These are phyloP conservation scores for Rhopalosiphum padi DNA, from an alignment of 1,140 invertebrate species.

Conservation along the genomic window DNA sequence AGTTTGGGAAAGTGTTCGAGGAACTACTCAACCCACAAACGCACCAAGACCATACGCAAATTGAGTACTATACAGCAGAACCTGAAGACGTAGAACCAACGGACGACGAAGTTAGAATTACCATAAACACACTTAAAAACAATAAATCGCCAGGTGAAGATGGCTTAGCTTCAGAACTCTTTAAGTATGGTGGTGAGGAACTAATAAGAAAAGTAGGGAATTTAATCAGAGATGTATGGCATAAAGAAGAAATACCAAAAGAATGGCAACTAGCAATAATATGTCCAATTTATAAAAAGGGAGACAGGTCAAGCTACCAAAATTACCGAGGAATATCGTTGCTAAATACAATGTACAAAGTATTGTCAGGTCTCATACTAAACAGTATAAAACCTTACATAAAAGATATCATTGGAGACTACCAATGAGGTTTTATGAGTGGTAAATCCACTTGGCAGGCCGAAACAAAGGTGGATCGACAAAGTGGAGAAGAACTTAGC, in stretches of 20 bases:
- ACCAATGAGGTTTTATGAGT: too few species aligned
- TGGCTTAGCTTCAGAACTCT: conserved; percentile 33
- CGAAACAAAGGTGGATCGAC: too few species aligned
- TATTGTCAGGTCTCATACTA: too few species aligned
- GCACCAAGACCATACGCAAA: conserved; percentile 35
- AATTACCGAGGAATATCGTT: too few species aligned
- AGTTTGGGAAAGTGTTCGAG: background rate
- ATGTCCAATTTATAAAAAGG: too few species aligned
- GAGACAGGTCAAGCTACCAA: too few species aligned
- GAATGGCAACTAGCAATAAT: background rate
- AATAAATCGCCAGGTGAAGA: conserved; percentile 29
- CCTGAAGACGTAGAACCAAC: conserved; percentile 15
- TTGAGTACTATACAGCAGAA: conserved; percentile 10
- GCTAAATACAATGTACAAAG: too few species aligned
- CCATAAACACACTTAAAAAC: conserved; percentile 24
- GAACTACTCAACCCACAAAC: conserved; percentile 21
- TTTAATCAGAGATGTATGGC: conserved; percentile 26
- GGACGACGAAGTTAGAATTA: conserved; percentile 17
- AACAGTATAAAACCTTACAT: too few species aligned
- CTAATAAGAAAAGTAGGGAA: conserved; percentile 19
- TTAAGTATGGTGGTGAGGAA: conserved; percentile 3
- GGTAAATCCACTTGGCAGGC: too few species aligned
- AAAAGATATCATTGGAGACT: too few species aligned
- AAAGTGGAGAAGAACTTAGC: too few species aligned
- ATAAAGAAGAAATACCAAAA: conserved; percentile 27